A percentile compares a stretch with the other conserved stretches of the same genome.
Conservation (phyloP, 2,888 invertebrate species). For the Pteria penguin region DNA sequence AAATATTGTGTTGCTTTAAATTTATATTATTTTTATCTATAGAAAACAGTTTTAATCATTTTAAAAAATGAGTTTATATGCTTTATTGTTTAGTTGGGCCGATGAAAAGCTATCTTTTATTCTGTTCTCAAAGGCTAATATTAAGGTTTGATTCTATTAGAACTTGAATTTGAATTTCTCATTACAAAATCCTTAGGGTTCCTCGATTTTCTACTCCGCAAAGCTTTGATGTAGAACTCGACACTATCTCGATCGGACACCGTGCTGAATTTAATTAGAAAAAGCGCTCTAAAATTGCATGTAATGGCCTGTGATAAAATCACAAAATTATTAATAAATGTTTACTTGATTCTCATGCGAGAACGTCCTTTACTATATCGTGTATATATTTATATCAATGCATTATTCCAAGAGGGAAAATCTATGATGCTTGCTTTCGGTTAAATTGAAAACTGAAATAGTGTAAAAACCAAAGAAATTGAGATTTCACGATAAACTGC, state of each 20-base stretch:
- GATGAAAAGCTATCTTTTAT: background rate
- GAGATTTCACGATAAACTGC: background rate
- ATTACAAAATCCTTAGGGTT: conserved; percentile 9
- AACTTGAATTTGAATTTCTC: background rate
- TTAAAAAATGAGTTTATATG: too few species aligned
- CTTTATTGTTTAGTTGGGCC: too few species aligned
- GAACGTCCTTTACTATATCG: too few species aligned
- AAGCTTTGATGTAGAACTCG: conserved; percentile 24
- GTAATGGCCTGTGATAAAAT: conserved; percentile 23
- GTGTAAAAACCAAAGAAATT: too few species aligned
- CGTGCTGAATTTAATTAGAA: conserved; percentile 19
- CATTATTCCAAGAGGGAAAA: too few species aligned
- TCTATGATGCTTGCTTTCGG: too few species aligned
- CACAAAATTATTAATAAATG: conserved; percentile 17
- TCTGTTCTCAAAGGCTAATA: background rate
- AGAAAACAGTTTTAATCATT: too few species aligned
- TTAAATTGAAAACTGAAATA: too few species aligned
- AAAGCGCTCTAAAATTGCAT: conserved; percentile 20
- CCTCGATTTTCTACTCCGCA: conserved; percentile 1
- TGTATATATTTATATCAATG: too few species aligned
- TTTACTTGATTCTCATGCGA: too few species aligned
- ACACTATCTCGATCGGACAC: conserved; percentile 13
- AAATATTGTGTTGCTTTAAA: too few species aligned
- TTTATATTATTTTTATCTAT: too few species aligned
- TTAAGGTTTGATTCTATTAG: background rate